Percentiles rank a stretch among this genome's conserved stretches.
phyloP scores from a whole-genome alignment of 2,113 vertebrate species.

The Ciconia boyciana region DNA sequence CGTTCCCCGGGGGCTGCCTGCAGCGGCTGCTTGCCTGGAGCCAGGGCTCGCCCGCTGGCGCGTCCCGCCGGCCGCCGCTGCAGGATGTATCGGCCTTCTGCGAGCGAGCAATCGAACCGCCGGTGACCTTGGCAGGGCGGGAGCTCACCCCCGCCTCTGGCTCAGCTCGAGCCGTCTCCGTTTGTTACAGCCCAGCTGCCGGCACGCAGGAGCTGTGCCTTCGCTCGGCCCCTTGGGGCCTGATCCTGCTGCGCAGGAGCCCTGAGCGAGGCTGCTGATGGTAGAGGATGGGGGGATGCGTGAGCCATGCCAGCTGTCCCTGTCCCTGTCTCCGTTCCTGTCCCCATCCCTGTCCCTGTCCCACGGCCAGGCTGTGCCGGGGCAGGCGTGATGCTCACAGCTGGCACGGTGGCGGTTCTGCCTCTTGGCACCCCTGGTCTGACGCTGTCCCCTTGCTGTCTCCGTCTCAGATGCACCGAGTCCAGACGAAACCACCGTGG shows the following conservation, averaged over 20 bases:
- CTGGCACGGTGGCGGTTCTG: neutral
- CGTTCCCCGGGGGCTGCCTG: neutral
- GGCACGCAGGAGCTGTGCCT: neutral
- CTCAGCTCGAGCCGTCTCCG: neutral
- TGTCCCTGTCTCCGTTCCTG: neutral
- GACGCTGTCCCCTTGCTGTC: neutral
- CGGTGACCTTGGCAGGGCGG: neutral
- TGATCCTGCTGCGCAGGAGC: neutral
- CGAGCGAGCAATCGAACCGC: neutral
- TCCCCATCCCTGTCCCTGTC: neutral
- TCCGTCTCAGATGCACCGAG: neutral
- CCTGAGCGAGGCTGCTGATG: neutral
- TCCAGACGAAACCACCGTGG: neutral
- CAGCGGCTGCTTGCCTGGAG: neutral
- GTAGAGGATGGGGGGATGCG: neutral
- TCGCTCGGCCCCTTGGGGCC: neutral
- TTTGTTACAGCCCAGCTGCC: conserved; percentile 28
- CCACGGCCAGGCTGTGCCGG: fast-evolving
- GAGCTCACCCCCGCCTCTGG: conserved; percentile 23
- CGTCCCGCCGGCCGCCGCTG: neutral
- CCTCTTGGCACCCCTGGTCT: neutral
- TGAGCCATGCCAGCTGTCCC: neutral
- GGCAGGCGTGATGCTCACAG: neutral
- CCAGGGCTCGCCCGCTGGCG: neutral
- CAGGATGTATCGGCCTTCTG: neutral